Conservation (phyloP, 2,888 invertebrate genomes). For the Platycheirus rosarum region DNA sequence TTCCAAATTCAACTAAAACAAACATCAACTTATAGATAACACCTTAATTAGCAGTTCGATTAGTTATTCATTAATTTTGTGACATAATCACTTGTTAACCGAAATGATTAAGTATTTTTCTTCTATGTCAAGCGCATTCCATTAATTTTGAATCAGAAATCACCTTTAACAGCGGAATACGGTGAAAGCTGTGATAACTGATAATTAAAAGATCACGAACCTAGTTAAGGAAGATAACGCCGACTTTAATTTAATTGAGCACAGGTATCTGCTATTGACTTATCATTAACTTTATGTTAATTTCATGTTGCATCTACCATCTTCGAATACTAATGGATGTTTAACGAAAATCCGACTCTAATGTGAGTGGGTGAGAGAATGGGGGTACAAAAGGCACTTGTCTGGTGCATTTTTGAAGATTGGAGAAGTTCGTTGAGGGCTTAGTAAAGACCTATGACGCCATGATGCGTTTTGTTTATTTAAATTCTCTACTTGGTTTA, state of each 20-base stretch:
- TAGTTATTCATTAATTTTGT: conserved; percentile 5
- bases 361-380: conserved; percentile 6
- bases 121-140: conserved; percentile 14
- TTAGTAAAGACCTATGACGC: background rate
- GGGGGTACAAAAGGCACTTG: background rate
- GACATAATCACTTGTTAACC: conserved; percentile 28
- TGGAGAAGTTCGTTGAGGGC: conserved; percentile 17
- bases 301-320: background rate
- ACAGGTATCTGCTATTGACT: background rate
- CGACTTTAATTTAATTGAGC: conserved; percentile 7
- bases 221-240: conserved; percentile 5
- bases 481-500: background rate
- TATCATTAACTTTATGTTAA: conserved; percentile 28
- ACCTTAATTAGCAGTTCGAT: conserved; percentile 3
- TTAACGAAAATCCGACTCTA: background rate
- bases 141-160: background rate
- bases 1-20: conserved; percentile 17
- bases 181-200: conserved; percentile 61
- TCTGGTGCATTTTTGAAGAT: conserved; percentile 6
- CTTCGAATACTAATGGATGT: conserved; percentile 12
- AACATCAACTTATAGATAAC: conserved; percentile 23
- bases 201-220: conserved; percentile 66
- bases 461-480: conserved; percentile 16
- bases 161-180: background rate
- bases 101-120: conserved; percentile 9